Base-by-base conservation (phyloP, 30 jellyfish, hydroid and myxozoan species). In the Hydractinia symbiolongicarpus region DNA sequence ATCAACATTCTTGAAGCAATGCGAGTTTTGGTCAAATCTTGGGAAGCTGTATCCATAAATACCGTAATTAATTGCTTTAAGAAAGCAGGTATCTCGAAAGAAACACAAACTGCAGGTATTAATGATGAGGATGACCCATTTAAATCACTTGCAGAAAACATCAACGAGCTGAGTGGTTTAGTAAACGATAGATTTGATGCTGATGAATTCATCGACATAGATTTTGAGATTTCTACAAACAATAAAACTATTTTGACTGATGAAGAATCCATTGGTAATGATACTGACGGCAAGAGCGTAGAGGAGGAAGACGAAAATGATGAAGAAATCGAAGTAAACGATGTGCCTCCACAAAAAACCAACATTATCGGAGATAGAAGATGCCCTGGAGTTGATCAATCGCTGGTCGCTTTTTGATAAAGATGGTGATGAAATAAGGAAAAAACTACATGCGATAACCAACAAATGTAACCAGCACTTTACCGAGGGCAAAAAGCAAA, bases 71-170 rank as follows among this genome's bases (percentile, higher is more conserved):
- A 70, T 69, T 72, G 66, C 72, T 81, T 67, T 53, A 68, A 8
- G 7, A 81, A 81, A 76, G n/a, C 88, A 9, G 87, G 87, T 40
- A 81, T 81, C 73, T 80, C 88, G 53, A n/a, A n/a, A n/a, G n/a
- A n/a, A n/a, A n/a, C n/a, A 66, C 72, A 66, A 80, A 30, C 9
- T 6, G 6, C 78, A 54, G 50, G 73, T 50, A 80, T 5, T 5
- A 8, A 80, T 30, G 73, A 64, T 64, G 74, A 62, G 21, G 86
- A 64, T 67, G 86, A 66, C 78, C 88, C 72, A n/a, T 67, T 80
- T 50, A 80, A 44, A 44, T 5, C 7, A 15, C 76, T 75, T 44
- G 7, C 52, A 7, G 52, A 53, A 20, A 53, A 53, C 19, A 9
- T 75, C 71, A 55, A 75, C 7, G 76, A n/a, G n/a, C n/a, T n/a